Percentiles rank a stretch among this genome's conserved stretches.
phyloP scores from a whole-genome alignment of 2,888 invertebrate genomes.

The Andricus quercusramuli region DNA sequence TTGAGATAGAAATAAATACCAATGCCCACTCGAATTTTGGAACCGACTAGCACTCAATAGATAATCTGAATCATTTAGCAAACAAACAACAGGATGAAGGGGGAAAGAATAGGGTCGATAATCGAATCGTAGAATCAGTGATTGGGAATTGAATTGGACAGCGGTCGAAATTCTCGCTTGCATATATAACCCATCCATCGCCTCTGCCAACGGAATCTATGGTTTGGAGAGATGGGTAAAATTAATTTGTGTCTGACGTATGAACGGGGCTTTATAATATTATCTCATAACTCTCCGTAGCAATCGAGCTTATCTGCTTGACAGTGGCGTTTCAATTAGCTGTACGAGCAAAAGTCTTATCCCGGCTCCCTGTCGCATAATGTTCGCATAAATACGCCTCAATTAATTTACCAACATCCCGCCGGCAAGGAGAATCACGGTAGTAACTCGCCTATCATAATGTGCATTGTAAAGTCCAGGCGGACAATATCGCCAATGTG shows the following conservation, averaged over 20 bases:
- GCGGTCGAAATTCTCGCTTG: slow-evolving; percentile 27
- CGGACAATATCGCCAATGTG: slow-evolving; percentile 30
- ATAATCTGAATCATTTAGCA: slow-evolving; percentile 9
- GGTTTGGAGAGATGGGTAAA: slow-evolving; percentile 63
- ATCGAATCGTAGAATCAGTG: slow-evolving; percentile 44
- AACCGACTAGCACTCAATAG: not conserved
- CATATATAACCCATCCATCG: slow-evolving; percentile 29
- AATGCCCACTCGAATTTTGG: not conserved
- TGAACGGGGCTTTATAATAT: slow-evolving; percentile 75
- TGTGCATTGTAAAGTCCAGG: not conserved
- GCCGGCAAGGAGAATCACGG: slow-evolving; percentile 29
- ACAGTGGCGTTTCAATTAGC: slow-evolving; percentile 77
- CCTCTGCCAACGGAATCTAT: not conserved
- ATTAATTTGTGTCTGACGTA: slow-evolving; percentile 76
- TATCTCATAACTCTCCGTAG: slow-evolving; percentile 76
- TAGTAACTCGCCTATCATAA: slow-evolving; percentile 31
- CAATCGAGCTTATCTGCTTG: slow-evolving; percentile 75
- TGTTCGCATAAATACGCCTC: slow-evolving; percentile 74
- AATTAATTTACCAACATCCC: slow-evolving; percentile 65
- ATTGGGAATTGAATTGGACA: slow-evolving; percentile 22
- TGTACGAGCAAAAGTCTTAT: slow-evolving; percentile 74
- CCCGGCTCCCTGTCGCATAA: slow-evolving; percentile 66
- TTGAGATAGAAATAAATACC: not conserved
- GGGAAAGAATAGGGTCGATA: slow-evolving; percentile 45
- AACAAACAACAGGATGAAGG: slow-evolving; percentile 25